Conservation (phyloP, 2,888 invertebrate species). For the Stegophylla sp. region DNA sequence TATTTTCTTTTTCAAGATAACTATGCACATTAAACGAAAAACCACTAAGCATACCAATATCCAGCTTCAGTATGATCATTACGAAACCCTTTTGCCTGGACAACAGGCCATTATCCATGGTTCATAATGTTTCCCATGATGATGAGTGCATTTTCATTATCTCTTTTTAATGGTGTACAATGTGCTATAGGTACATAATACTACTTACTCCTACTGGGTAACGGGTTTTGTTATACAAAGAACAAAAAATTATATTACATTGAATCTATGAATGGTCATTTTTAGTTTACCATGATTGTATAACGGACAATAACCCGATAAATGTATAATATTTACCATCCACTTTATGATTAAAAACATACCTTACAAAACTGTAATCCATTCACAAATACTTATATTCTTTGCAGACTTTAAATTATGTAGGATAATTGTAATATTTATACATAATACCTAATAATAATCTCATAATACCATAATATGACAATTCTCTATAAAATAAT, state of each 20-base stretch:
- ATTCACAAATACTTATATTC: not conserved
- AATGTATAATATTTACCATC: not conserved
- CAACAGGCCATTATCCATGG: constrained; percentile 54
- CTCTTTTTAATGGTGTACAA: constrained; percentile 52
- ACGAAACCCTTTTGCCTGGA: constrained; percentile 41
- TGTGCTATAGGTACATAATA: constrained; percentile 13
- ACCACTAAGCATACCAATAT: constrained; percentile 25
- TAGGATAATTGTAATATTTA: too few species aligned
- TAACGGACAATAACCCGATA: constrained; percentile 40
- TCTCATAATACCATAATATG: too few species aligned
- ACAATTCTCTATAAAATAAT: too few species aligned
- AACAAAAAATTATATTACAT: constrained; percentile 44
- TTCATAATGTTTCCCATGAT: constrained; percentile 57
- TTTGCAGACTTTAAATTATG: too few species aligned
- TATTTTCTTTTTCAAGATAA: constrained; percentile 35
- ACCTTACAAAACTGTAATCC: not conserved
- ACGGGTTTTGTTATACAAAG: constrained; percentile 47
- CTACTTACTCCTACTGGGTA: constrained; percentile 18
- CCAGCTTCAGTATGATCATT: constrained; percentile 43
- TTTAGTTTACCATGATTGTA: constrained; percentile 24
- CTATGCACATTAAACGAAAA: not conserved
- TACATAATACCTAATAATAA: too few species aligned
- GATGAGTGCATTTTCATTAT: constrained; percentile 57
- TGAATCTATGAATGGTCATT: constrained; percentile 47
- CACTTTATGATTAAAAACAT: not conserved